Base-by-base conservation (phyloP, 2,797 vertebrate genomes). In the Sebastes matsubarae region DNA sequence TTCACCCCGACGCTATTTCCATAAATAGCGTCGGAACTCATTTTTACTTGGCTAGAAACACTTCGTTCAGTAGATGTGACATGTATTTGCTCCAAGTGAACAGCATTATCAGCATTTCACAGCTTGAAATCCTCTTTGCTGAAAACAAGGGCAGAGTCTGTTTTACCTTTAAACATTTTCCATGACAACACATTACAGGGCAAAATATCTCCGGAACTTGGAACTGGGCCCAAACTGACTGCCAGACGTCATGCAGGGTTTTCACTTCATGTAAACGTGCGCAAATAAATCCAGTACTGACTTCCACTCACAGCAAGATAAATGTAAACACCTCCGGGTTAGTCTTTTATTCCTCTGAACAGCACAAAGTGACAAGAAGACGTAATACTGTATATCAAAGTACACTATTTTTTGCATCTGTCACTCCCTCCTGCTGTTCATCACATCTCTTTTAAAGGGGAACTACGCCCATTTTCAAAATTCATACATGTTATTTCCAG, bases 51-150 rank as follows among this genome's bases (percentile, higher is more conserved):
- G 10, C 5, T 6, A 84, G 63, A 79, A 81, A 83, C 30, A 55
- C 57, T 83, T 84, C 22, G 71, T 87, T 89, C 60, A 68, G 24
- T 54, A 79, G 66, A 81, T 78, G 54, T 77, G 83, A 85, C 85
- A 63, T 77, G 81, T 76, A 46, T 67, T 89, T 81, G 72, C 83
- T 87, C 65, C 29, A 61, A 87, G 80, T 85, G 83, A 87, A 50
- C 30, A 38, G 64, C 75, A 83, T 86, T 90, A 85, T 93, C 89
- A 68, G 80, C 4, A 7, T 75, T 75, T 75, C 69, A 69, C 77
- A 88, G 77, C 86, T 85, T 83, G 68, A 81, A 90, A 79, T 59
- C 73, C 66, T 81, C 68, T 70, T 52, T 64, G 18, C 67, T 34
- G 58, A 69, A 87, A 84, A 90, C 71, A 87, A 83, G 75, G 73